Base-by-base conservation (phyloP, 2,797 vertebrate species). In the Amblyraja radiata region DNA sequence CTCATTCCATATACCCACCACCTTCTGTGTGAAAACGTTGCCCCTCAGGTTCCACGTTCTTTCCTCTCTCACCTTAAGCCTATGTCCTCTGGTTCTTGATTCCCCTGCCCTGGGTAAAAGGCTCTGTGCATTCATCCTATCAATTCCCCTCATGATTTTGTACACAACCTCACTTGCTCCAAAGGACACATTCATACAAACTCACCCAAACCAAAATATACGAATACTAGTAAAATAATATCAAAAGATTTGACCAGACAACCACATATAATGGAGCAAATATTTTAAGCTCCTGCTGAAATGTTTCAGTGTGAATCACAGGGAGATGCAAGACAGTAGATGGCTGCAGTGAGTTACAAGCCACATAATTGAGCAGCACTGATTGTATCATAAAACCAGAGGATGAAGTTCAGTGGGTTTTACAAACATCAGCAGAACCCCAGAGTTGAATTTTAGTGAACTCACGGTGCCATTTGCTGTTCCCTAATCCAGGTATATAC, bases 271-370 rank as follows among this genome's bases (percentile, higher is more conserved):
- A 88, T 88, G 84, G 68, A 68, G 16, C 63, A 88, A 0, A 10
- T 1, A 36, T 61, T 84, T 3, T 28, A 6, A 61, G 81, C 10
- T 28, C 11, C 21, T 61, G 81, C 18, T 68, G 63, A 32, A 68
- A 68, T 32, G 46, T 88, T 36, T 68, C 63, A 21, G 32, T 36
- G 1, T 68, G n/a, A 16, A 88, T 18, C 16, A 21, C 63, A n/a
- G 84, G 46, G 36, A 88, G n/a, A 36, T 68, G 58, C 32, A 68
- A 65, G 16, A 88, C 84, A 88, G 84, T 32, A 88, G 84, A 36
- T 88, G 84, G 84, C 84, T 88, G 61, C 84, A 88, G 84, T 68
- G 84, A 88, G 84, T 88, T 68, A 68, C n/a, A 68, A 88, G 84
- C 2, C 61, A 8, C 21, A 18, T 0, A 68, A 88, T 68, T 11